Evolutionary conservation across 2,888 invertebrate genomes (phyloP).

Genomic region (Tetranychus piercei): DNA sequence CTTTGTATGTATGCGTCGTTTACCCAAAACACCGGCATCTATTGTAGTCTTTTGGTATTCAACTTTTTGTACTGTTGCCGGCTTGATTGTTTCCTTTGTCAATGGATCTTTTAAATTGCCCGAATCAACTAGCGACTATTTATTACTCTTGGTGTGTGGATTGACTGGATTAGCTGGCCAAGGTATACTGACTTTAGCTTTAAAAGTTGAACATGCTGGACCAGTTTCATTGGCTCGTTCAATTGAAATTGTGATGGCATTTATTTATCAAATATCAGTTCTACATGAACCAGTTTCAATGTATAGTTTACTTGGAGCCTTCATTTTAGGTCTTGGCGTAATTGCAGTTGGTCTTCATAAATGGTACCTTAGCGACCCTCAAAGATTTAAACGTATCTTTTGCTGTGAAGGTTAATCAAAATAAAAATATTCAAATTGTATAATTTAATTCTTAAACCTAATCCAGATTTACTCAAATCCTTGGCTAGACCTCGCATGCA

Average conservation of each 20-base stretch:
- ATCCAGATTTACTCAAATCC: no score
- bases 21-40: conserved; percentile 10
- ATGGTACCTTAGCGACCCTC: conserved; percentile 1
- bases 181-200: conserved; percentile 59
- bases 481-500: no score
- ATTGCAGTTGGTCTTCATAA: not conserved
- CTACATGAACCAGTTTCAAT: conserved; percentile 15
- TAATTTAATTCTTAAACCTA: no score
- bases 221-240: conserved; percentile 79
- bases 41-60: conserved; percentile 15
- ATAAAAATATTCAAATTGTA: no score
- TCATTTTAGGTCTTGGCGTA: conserved; percentile 10
- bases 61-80: not conserved
- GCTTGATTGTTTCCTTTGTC: not conserved
- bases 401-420: not conserved
- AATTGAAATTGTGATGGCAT: conserved; percentile 74
- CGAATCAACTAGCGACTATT: not conserved
- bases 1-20: conserved; percentile 1
- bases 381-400: not conserved
- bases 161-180: conserved; percentile 17
- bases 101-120: not conserved
- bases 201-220: conserved; percentile 74
- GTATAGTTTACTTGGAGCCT: conserved; percentile 21
- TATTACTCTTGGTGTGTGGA: conserved; percentile 10
- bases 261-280: conserved; percentile 50